Evolutionary conservation across 2,888 invertebrate genomes (phyloP).

Genomic region (Agrochola macilenta): DNA sequence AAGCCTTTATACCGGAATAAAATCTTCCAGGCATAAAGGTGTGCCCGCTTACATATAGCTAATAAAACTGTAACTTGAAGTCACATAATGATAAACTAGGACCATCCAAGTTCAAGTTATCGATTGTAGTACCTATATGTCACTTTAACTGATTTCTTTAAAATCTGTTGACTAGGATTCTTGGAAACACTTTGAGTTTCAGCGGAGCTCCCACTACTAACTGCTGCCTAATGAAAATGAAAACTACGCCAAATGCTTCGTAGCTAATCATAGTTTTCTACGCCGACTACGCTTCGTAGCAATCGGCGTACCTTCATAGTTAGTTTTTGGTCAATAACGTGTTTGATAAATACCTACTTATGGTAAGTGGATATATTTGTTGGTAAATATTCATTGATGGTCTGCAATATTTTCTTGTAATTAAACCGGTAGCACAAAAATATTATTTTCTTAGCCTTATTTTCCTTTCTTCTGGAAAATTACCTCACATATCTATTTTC

Average conservation of each 20-base stretch:
- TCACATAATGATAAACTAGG: no score
- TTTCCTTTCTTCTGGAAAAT: not conserved
- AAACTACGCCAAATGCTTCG: not conserved
- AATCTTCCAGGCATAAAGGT: no score
- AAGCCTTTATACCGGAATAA: no score
- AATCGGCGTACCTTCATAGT: not conserved
- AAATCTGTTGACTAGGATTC: not conserved
- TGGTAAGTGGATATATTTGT: not conserved
- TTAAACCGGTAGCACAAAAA: no score
- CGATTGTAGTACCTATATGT: not conserved
- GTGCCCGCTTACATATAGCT: no score
- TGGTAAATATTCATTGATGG: not conserved
- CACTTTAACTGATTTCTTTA: not conserved
- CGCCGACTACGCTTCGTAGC: conserved; percentile 5
- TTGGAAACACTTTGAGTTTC: not conserved
- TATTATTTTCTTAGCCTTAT: no score
- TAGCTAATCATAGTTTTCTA: not conserved
- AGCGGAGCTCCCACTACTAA: no score
- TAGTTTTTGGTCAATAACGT: not conserved
- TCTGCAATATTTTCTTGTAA: not conserved
- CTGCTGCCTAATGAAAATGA: not conserved
- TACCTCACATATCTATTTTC: not conserved
- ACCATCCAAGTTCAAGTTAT: no score
- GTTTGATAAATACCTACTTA: no score
- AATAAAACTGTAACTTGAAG: no score